Evolutionary conservation across 30 jellyfish, hydroid and myxozoan genomes (phyloP), one percentile per base, ranked within the genome.

Genomic region (Aurelia aurita): DNA sequence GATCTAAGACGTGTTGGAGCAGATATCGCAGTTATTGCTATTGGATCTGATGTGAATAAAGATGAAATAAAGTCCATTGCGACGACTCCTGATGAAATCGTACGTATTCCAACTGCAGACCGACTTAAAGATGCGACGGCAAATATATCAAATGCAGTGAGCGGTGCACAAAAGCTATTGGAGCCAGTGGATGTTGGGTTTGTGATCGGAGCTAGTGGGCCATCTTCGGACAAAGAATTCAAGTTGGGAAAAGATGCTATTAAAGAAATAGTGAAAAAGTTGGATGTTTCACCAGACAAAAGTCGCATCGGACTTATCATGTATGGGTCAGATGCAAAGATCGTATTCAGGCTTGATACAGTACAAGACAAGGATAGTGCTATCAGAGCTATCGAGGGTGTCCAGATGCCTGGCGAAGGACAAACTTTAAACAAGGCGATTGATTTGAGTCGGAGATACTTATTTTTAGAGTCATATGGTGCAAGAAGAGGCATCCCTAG

Each of bases 401-500:
- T 70, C 1, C 27, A 19, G 82, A 19, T 35, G 34, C 68, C 82
- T 44, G 28, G 82, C 23, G 26, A 21, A 28, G 82, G 82, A 26
- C 18, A 32, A 11, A 69, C 82, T 0, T 23, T 70, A 27, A 34
- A 29, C 1, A 63, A 45, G 13, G 96, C 96, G 18, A 55, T 93
- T 11, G 96, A 81, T 55, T 39, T 82, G 10, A 95, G 93, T 14
- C 80, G 88, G 12, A 74, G 62, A 31, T 59, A 82, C 3, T 74
- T 92, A 0, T 92, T 86, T 39, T 12, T 60, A 12, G 58, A 34
- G 58, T 35, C 51, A 10, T 61, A 80, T 20, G 96, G 97, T 3
- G 97, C 86, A 8, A 62, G 97, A 39, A 71, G 80, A 23, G 64
- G 67, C 54, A 46, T 82, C 2, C 81, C 83, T 22, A 92, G 86